These are phyloP conservation scores for Osmerus eperlanus DNA, from an alignment of 2,113 vertebrate species.

Conservation along the genomic window DNA sequence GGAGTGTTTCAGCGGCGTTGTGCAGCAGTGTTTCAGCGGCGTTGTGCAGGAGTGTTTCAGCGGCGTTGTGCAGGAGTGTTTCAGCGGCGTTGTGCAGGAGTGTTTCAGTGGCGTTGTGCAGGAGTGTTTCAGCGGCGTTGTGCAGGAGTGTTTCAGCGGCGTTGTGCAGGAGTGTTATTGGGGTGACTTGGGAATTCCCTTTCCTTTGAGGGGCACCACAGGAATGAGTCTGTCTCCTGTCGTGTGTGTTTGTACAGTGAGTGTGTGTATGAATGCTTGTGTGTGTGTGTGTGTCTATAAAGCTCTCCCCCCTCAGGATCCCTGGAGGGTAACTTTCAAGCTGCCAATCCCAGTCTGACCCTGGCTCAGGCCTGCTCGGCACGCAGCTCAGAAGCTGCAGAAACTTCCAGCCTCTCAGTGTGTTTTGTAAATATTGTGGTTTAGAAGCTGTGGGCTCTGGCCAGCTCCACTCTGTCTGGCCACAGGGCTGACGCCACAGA, in stretches of 20 bases:
- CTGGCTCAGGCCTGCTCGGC: neutral
- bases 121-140: slow-evolving; percentile 38
- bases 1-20: neutral
- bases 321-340: slow-evolving; percentile 44
- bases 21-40: neutral
- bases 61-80: slow-evolving; percentile 49
- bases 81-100: slow-evolving; percentile 30
- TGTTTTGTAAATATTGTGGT: slow-evolving; percentile 67
- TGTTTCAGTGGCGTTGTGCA: slow-evolving; percentile 44
- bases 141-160: neutral
- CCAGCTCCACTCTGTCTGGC: slow-evolving; percentile 36
- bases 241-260: slow-evolving; percentile 22
- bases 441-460: slow-evolving; percentile 40
- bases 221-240: slow-evolving; percentile 82
- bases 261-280: slow-evolving; percentile 27
- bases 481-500: slow-evolving; percentile 40
- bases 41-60: slow-evolving; percentile 49
- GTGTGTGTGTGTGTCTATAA: slow-evolving; percentile 46
- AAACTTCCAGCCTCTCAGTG: slow-evolving; percentile 35
- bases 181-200: slow-evolving; percentile 66
- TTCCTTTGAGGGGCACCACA: slow-evolving; percentile 81
- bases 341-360: slow-evolving; percentile 24
- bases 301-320: slow-evolving; percentile 64
- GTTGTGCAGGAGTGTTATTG: slow-evolving; percentile 57
- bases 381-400: neutral